A percentile compares a stretch with the other conserved stretches of the same genome.
phyloP scores from a whole-genome alignment of 2,888 invertebrate species.

The Cheilosia scutellata region DNA sequence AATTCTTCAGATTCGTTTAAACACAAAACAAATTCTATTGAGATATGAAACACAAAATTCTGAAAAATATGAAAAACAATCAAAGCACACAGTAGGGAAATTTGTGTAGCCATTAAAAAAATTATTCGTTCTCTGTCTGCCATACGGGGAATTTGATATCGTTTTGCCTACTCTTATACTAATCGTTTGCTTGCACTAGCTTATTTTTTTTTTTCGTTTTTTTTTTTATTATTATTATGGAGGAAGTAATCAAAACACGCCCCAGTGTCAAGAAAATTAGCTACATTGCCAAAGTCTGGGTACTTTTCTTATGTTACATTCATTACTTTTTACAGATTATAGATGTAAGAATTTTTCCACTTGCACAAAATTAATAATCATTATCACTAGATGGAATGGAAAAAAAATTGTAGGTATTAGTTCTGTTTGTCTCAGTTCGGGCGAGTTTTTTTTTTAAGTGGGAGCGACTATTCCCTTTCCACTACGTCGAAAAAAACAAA shows the following conservation, averaged over 20 bases:
- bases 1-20: not conserved
- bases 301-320: not conserved
- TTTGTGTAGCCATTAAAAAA: slow-evolving; percentile 36
- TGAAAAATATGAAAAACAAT: slow-evolving; percentile 16
- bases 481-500: slow-evolving; percentile 45
- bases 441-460: slow-evolving; percentile 26
- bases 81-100: slow-evolving; percentile 8
- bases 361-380: slow-evolving; percentile 11
- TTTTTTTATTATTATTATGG: slow-evolving; percentile 30
- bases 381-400: not conserved
- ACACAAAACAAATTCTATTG: not conserved
- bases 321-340: not conserved
- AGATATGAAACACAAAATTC: not conserved
- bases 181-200: slow-evolving; percentile 16
- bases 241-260: slow-evolving; percentile 44
- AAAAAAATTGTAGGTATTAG: not conserved
- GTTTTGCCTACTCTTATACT: slow-evolving; percentile 3
- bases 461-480: slow-evolving; percentile 38
- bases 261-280: slow-evolving; percentile 24
- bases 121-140: slow-evolving; percentile 33
- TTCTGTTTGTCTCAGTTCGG: slow-evolving; percentile 35
- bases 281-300: not conserved
- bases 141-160: slow-evolving; percentile 1
- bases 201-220: not conserved
- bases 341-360: not conserved